These are phyloP conservation scores for Neoarius graeffei DNA, from an alignment of 2,113 vertebrate genomes.

Conservation along the genomic window DNA sequence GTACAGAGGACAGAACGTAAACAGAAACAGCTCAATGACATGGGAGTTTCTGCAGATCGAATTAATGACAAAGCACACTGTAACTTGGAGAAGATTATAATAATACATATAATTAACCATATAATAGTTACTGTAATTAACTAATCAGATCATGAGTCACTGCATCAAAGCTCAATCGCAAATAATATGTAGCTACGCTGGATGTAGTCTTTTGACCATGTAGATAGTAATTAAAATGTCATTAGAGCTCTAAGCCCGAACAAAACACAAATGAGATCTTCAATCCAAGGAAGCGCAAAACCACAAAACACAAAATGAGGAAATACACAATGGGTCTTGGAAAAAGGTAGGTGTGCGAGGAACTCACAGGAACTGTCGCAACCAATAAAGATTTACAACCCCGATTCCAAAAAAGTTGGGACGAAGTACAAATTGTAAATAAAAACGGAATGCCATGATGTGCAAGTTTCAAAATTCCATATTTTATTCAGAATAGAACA, in stretches of 20 bases:
- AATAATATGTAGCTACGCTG: background rate
- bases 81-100: background rate
- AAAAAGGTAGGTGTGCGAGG: background rate
- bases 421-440: no score
- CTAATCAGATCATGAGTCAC: background rate
- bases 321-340: background rate
- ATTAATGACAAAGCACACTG: background rate
- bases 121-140: conserved; percentile 28
- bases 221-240: conserved; percentile 3
- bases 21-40: background rate
- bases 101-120: conserved; percentile 11
- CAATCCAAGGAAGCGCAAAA: background rate
- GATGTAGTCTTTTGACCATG: background rate
- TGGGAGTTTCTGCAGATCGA: background rate
- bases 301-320: background rate
- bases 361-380: background rate
- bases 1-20: background rate
- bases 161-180: background rate
- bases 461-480: no score
- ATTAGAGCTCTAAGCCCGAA: background rate
- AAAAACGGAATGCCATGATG: no score
- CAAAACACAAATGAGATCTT: background rate
- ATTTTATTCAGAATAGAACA: no score
- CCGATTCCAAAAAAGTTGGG: no score
- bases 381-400: background rate